Conservation (phyloP, 2,797 vertebrate genomes). For the Yasuhikotakia modesta region DNA sequence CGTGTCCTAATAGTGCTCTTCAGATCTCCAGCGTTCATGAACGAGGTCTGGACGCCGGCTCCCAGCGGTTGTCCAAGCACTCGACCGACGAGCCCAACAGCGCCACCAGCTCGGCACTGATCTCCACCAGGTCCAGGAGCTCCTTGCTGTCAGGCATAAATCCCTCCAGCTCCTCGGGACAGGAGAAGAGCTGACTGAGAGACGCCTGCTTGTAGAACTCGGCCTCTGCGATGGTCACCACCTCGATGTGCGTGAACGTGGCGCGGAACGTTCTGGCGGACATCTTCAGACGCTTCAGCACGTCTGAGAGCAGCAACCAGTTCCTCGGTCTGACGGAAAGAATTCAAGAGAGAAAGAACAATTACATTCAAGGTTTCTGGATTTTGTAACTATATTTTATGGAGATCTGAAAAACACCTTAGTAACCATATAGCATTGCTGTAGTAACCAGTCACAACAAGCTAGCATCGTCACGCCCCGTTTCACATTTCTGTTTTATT, state of each 20-base stretch:
- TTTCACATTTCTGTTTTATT: too few relatives aligned
- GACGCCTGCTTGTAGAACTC: constrained; percentile 91
- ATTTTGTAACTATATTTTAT: neutral
- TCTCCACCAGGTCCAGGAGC: constrained; percentile 89
- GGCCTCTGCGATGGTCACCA: constrained; percentile 84
- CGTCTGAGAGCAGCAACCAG: constrained; percentile 89
- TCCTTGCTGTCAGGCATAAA: constrained; percentile 87
- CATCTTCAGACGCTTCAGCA: constrained; percentile 88
- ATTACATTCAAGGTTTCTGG: constrained; percentile 8
- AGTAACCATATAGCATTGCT: neutral
- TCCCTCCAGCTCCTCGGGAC: constrained; percentile 83
- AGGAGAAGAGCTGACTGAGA: constrained; percentile 88
- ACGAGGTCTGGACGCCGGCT: constrained; percentile 56
- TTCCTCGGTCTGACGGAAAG: constrained; percentile 81
- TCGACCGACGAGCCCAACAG: constrained; percentile 88
- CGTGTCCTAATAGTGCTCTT: constrained; percentile 2
- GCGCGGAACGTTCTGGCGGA: constrained; percentile 86
- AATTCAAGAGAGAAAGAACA: neutral
- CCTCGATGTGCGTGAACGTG: constrained; percentile 86
- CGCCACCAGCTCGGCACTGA: constrained; percentile 85
- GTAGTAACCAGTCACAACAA: too few relatives aligned
- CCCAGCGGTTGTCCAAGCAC: constrained; percentile 80
- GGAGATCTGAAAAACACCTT: neutral
- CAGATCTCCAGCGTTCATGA: constrained; percentile 59
- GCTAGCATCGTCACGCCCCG: too few relatives aligned